Evolutionary conservation across 2,888 invertebrate species (phyloP).

Genomic region (Phortica magna): DNA sequence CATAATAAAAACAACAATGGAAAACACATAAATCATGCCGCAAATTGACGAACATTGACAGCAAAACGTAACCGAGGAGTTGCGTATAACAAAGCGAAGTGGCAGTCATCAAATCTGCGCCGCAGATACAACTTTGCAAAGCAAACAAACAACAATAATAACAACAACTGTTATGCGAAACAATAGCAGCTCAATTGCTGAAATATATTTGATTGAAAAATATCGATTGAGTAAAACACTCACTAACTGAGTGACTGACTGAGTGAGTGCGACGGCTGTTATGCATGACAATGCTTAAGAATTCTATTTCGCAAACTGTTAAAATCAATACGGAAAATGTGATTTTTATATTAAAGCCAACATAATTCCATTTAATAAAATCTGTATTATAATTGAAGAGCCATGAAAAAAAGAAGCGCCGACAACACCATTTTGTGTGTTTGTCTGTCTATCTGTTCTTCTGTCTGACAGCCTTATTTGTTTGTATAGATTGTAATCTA

Average conservation of each 20-base stretch:
- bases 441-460: no score
- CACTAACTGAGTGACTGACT: background rate
- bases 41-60: slow-evolving; percentile 16
- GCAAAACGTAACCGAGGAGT: no score
- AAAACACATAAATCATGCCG: slow-evolving; percentile 27
- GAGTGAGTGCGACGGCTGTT: background rate
- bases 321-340: background rate
- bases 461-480: no score
- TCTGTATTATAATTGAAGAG: background rate
- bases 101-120: background rate
- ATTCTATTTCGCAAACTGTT: background rate
- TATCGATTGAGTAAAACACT: slow-evolving; percentile 10
- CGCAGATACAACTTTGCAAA: background rate
- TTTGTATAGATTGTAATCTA: no score
- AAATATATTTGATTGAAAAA: slow-evolving; percentile 32
- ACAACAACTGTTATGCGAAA: background rate
- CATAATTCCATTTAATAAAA: background rate
- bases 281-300: background rate
- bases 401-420: background rate
- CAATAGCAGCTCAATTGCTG: slow-evolving; percentile 7
- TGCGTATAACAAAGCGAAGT: no score
- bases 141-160: background rate
- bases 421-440: no score
- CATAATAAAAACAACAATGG: background rate
- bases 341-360: background rate